These are phyloP conservation scores for Dioctria linearis DNA, from an alignment of 2,888 invertebrate species.

Conservation along the genomic window DNA sequence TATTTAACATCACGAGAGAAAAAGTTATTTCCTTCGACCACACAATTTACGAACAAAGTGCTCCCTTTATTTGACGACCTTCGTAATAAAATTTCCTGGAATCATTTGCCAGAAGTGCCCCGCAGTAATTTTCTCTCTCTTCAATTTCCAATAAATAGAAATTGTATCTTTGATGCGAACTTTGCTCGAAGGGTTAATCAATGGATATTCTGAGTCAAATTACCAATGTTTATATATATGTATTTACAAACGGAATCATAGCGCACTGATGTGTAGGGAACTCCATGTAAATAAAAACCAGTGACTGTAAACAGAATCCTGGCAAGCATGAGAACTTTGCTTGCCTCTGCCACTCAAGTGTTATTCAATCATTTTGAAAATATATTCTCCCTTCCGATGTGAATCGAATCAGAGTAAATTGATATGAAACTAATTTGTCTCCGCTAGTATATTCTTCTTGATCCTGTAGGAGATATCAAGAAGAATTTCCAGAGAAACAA, in stretches of 20 bases:
- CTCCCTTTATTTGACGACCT: not conserved
- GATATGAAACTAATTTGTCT: constrained; percentile 23
- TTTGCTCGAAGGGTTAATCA: constrained; percentile 47
- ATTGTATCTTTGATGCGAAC: constrained; percentile 36
- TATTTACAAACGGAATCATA: constrained; percentile 42
- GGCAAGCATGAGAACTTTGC: not conserved
- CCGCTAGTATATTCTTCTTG: not conserved
- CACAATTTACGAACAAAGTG: not conserved
- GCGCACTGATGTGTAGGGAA: not conserved
- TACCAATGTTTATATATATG: constrained; percentile 11
- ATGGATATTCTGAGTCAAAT: constrained; percentile 36
- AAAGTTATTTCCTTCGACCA: constrained; percentile 7
- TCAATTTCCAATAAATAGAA: constrained; percentile 40
- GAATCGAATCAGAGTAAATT: not conserved
- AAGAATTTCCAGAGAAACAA: no score
- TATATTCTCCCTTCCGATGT: not conserved
- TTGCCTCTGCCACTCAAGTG: not conserved
- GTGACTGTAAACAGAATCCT: constrained; percentile 15
- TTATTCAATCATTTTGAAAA: constrained; percentile 12
- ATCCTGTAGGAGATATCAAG: no score
- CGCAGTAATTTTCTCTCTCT: constrained; percentile 5
- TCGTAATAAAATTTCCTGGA: constrained; percentile 32
- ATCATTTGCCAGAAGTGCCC: not conserved
- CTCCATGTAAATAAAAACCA: not conserved
- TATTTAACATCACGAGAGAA: constrained; percentile 4